These are phyloP conservation scores for Pseudopleuronectes americanus DNA, from an alignment of 2,797 vertebrate species.

Conservation along the genomic window DNA sequence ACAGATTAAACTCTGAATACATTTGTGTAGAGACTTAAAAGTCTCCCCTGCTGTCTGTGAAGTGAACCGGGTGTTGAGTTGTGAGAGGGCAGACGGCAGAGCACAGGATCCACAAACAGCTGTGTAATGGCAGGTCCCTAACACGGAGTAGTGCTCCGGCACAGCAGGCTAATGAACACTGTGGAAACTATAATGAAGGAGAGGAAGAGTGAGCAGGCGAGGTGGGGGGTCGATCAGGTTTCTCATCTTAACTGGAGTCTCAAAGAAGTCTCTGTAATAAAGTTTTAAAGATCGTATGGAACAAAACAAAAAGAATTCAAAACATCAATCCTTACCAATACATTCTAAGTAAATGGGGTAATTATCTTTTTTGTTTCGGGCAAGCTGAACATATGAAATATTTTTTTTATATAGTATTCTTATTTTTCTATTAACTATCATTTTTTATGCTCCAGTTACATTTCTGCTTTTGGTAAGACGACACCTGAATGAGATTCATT, in stretches of 20 bases:
- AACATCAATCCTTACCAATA: background rate
- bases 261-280: too few species aligned
- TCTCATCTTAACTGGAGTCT: background rate
- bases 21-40: background rate
- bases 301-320: too few species aligned
- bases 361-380: too few species aligned
- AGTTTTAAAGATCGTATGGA: too few species aligned
- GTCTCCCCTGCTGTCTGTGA: background rate
- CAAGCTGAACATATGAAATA: too few species aligned
- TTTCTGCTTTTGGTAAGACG: too few species aligned
- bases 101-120: conserved; percentile 36
- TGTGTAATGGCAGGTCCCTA: conserved; percentile 34
- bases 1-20: background rate
- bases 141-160: background rate
- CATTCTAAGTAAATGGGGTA: background rate
- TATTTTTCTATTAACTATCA: too few species aligned
- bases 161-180: conserved; percentile 33
- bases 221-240: background rate
- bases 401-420: background rate
- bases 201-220: background rate
- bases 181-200: conserved; percentile 3
- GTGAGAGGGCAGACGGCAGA: conserved; percentile 7
- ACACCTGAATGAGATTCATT: too few species aligned
- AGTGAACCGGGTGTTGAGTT: background rate
- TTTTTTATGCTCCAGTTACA: too few species aligned